A percentile compares a stretch with the other conserved stretches of the same genome.
Conservation (phyloP, 2,888 invertebrate genomes). For the Podotricha telesiphe region DNA sequence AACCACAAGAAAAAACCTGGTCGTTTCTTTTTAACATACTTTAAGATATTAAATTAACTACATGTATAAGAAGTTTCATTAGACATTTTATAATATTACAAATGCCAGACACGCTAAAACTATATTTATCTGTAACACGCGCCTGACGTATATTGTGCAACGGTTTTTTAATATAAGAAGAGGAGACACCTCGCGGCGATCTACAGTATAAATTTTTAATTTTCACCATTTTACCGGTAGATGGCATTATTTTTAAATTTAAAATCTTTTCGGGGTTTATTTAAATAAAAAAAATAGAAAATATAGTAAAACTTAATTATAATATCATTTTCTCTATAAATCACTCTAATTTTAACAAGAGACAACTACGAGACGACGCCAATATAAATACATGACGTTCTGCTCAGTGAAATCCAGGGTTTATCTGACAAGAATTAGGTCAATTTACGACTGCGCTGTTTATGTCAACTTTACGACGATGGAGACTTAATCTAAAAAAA, state of each 20-base stretch:
- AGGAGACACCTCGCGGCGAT: constrained; percentile 55
- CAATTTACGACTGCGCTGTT: no score
- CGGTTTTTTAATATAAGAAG: constrained; percentile 4
- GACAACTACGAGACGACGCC: background rate
- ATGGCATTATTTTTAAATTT: constrained; percentile 54
- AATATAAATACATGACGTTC: no score
- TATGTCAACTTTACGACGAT: no score
- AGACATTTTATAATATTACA: background rate
- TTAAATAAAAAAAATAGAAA: no score
- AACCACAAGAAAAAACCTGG: no score
- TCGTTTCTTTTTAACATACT: no score
- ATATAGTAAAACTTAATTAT: no score
- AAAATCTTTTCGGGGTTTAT: background rate
- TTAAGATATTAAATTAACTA: no score
- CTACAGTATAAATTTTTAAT: constrained; percentile 46
- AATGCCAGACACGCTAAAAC: constrained; percentile 32
- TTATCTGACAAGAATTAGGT: no score
- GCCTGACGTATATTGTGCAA: constrained; percentile 42
- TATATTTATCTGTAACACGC: constrained; percentile 48
- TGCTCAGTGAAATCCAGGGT: no score
- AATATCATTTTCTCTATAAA: background rate
- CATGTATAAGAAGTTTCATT: background rate
- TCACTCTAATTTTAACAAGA: background rate
- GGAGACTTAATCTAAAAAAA: no score
- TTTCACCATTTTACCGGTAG: constrained; percentile 49